Base-by-base conservation (phyloP, 2,797 vertebrate genomes). In the Periophthalmus magnuspinnatus region DNA sequence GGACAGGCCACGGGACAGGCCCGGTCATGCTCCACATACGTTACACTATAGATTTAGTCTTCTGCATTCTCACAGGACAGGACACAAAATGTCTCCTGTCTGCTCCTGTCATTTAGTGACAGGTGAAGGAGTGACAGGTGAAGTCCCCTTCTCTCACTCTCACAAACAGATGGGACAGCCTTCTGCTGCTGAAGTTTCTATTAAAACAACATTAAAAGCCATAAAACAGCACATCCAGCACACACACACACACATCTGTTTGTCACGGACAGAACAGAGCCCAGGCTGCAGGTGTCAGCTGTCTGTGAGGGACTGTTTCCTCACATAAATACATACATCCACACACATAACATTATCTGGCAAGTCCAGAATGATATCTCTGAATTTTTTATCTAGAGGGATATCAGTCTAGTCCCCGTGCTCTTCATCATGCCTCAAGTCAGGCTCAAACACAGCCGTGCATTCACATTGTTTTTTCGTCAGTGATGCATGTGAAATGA, bases 181-280 rank as follows among this genome's bases (percentile, higher is more conserved):
- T 94, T 92, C 92, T 91, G 88, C 92, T 94, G 94, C 95, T 95
- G 94, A 95, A 95, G 94, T 95, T 96, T 95, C 91, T 88, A 92
- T 93, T 95, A 94, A 97, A 96, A 96, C 93, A 93, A 95, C 94
- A 96, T 97, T 95, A 96, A 90, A 88, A 60, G 28, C 78, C 72
- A 60, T 93, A 84, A 85, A 84, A 83, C 92, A 93, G 93, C 93
- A 93, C 94, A 95, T 97, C 11, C 28, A 1, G 28, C 14, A 13
- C 45, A 16, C 45, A 17, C 8, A 6, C 5, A 50, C 47, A 90
- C 91, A 90, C 96, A 97, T 96, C 96, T 97, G 95, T 95, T 45
- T 45, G 96, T 95, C 48, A 52, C 5, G 3, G 41, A 13, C 38
- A 16, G 41, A 41, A 45, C 13, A 45, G 41, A 45, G 41, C 41